Conservation (phyloP, 35 echinoderm and acorn worm species). For the Ophiothrix spiculata region DNA sequence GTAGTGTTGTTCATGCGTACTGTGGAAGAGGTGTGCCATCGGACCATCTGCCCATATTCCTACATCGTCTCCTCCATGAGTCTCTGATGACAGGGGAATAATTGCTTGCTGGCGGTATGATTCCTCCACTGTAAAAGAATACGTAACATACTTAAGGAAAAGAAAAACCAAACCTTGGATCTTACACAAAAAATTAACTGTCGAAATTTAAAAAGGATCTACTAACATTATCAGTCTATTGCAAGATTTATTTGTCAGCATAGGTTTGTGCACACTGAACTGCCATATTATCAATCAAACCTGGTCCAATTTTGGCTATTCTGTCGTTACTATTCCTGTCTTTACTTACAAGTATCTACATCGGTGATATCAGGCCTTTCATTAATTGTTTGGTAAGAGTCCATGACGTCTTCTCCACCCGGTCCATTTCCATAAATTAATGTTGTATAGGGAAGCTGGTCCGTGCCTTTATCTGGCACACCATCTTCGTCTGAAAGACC, state of each 20-base stretch:
- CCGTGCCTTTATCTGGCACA: constrained; percentile 26
- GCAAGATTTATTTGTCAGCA: too few relatives aligned
- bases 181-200: too few relatives aligned
- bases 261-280: too few relatives aligned
- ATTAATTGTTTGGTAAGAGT: not conserved
- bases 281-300: too few relatives aligned
- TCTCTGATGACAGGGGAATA: constrained; percentile 48
- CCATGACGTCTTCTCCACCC: not conserved
- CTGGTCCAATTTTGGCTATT: too few relatives aligned
- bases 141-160: too few relatives aligned
- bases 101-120: constrained; percentile 46
- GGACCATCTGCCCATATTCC: constrained; percentile 70
- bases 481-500: not conserved
- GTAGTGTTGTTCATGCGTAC: constrained; percentile 81
- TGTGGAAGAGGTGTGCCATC: constrained; percentile 53
- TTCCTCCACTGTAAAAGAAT: not conserved
- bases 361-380: constrained; percentile 33
- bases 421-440: constrained; percentile 64
- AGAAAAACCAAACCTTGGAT: too few relatives aligned
- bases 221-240: too few relatives aligned
- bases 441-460: constrained; percentile 62
- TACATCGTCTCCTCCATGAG: constrained; percentile 84
- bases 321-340: too few relatives aligned
- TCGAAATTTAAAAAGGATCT: too few relatives aligned
- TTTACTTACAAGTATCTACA: constrained; percentile 55